A percentile compares a stretch with the other conserved stretches of the same genome.
These are phyloP conservation scores for Chrysolina oricalcia DNA, from an alignment of 2,888 invertebrate species.

Conservation along the genomic window DNA sequence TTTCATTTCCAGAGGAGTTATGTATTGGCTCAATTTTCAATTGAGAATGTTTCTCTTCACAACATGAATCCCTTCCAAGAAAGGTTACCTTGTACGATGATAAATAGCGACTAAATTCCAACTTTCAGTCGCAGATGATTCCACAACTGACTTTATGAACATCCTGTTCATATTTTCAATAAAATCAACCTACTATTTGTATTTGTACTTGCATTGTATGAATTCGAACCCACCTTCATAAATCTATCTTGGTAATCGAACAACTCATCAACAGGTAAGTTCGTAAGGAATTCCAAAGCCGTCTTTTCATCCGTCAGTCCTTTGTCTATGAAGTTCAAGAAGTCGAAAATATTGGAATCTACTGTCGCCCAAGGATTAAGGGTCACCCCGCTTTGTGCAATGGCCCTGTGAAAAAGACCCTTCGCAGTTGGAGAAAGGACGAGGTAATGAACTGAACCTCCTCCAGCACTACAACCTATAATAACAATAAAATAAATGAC, in stretches of 20 bases:
- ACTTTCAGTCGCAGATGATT: too few species aligned
- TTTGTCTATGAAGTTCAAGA: constrained; percentile 39
- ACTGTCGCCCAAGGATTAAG: constrained; percentile 52
- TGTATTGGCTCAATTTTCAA: too few species aligned
- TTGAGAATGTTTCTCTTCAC: too few species aligned
- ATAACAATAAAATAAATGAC: too few species aligned
- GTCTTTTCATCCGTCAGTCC: constrained; percentile 28
- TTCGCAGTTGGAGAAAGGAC: constrained; percentile 71
- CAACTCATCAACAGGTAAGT: constrained; percentile 40
- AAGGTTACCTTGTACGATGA: too few species aligned
- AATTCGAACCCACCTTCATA: neutral
- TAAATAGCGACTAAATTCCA: too few species aligned
- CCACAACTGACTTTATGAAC: too few species aligned
- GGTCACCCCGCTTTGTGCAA: constrained; percentile 51
- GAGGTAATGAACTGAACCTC: constrained; percentile 71
- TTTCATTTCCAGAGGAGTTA: too few species aligned
- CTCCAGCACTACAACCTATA: constrained; percentile 73
- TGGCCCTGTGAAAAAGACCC: constrained; percentile 56
- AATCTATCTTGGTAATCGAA: constrained; percentile 32
- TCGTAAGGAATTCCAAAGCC: constrained; percentile 42
- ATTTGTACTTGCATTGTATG: neutral
- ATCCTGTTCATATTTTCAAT: too few species aligned
- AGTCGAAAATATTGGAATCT: constrained; percentile 40
- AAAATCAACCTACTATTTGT: too few species aligned
- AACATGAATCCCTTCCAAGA: too few species aligned